These are phyloP conservation scores for Alectura lathami DNA, from an alignment of 2,113 vertebrate species.

Conservation along the genomic window DNA sequence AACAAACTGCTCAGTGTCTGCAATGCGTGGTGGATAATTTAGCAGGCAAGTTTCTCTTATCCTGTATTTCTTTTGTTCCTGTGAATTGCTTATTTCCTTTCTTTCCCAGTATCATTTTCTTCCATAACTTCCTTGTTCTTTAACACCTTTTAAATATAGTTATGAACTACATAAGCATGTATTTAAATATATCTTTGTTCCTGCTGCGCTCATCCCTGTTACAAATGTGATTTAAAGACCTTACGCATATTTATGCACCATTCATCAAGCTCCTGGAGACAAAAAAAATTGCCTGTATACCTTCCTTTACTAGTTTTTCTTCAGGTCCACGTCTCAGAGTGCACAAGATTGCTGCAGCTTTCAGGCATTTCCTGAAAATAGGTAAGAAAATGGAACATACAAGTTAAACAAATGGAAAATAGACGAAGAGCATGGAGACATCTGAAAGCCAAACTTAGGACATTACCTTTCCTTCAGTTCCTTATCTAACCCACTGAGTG, in stretches of 20 bases:
- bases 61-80: background rate
- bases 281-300: background rate
- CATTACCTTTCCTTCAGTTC: background rate
- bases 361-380: background rate
- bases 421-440: background rate
- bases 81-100: background rate
- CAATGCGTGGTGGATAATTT: background rate
- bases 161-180: background rate
- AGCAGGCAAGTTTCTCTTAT: background rate
- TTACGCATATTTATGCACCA: background rate
- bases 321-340: background rate
- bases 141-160: background rate
- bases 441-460: background rate
- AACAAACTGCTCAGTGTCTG: background rate
- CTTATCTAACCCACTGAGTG: background rate
- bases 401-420: background rate
- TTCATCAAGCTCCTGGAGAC: background rate
- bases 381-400: background rate
- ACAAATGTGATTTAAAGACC: background rate
- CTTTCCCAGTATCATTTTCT: background rate
- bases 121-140: background rate
- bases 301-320: background rate
- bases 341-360: background rate
- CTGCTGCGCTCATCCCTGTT: background rate
- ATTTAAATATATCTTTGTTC: background rate